Percentiles rank a stretch among this genome's conserved stretches.
These are phyloP conservation scores for Liposcelis brunnea DNA, from an alignment of 2,888 invertebrate genomes.

Conservation along the genomic window DNA sequence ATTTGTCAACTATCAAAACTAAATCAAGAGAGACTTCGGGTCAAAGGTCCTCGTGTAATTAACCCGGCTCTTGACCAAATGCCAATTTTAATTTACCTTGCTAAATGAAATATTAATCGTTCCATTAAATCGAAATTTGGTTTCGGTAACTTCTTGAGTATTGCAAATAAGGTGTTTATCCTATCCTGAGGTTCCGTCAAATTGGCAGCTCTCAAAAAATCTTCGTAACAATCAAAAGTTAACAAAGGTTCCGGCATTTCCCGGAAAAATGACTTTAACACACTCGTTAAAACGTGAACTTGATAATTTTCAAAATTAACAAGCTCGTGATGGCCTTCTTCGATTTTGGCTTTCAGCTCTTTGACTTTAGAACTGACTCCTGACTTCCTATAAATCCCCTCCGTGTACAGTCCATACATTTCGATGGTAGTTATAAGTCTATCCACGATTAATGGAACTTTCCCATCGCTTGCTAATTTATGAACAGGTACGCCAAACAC, in stretches of 20 bases:
- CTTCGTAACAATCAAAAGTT: slow-evolving; percentile 86
- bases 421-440: slow-evolving; percentile 78
- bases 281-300: slow-evolving; percentile 78
- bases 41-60: too few relatives aligned
- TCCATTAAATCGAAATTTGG: slow-evolving; percentile 82
- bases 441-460: slow-evolving; percentile 78
- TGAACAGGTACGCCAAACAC: slow-evolving; percentile 71
- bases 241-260: slow-evolving; percentile 88
- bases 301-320: slow-evolving; percentile 60
- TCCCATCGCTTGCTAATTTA: slow-evolving; percentile 53
- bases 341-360: slow-evolving; percentile 55
- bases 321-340: slow-evolving; percentile 50
- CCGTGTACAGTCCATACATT: slow-evolving; percentile 77
- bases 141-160: slow-evolving; percentile 75
- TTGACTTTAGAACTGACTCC: slow-evolving; percentile 59
- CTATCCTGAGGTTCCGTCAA: slow-evolving; percentile 65
- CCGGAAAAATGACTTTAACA: slow-evolving; percentile 73
- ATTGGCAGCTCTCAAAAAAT: slow-evolving; percentile 78
- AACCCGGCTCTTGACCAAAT: too few relatives aligned
- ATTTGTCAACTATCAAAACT: too few relatives aligned
- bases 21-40: too few relatives aligned
- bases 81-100: too few relatives aligned
- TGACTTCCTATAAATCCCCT: slow-evolving; percentile 85
- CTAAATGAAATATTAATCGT: slow-evolving; percentile 79
- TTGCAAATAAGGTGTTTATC: slow-evolving; percentile 66